A percentile compares a stretch with the other conserved stretches of the same genome.
Evolutionary conservation across 2,797 vertebrate species (phyloP).

Genomic region (Takifugu ocellatus): DNA sequence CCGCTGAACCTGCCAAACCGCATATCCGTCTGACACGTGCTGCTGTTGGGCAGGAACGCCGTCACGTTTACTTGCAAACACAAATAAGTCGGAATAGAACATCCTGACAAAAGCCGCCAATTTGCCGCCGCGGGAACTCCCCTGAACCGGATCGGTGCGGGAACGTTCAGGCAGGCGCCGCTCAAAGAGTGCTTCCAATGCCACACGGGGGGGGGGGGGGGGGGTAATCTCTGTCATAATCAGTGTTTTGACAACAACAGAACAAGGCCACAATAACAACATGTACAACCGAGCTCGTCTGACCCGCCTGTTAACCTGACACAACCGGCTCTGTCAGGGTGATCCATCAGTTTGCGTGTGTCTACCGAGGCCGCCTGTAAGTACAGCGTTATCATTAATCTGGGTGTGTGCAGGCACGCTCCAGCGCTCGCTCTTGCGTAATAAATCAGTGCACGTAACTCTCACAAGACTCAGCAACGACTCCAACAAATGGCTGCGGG

Average conservation of each 20-base stretch:
- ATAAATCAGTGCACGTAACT: slow-evolving; percentile 48
- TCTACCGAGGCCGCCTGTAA: slow-evolving; percentile 23
- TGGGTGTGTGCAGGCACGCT: neutral
- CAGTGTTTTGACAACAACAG: slow-evolving; percentile 24
- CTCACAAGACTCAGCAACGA: slow-evolving; percentile 37
- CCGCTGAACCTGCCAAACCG: slow-evolving; percentile 48
- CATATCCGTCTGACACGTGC: neutral
- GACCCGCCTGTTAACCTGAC: neutral
- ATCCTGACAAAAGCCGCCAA: too few species aligned
- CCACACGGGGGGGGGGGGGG: neutral
- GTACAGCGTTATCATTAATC: slow-evolving; percentile 24
- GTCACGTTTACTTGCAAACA: too few species aligned
- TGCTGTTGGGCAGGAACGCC: too few species aligned
- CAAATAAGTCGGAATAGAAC: too few species aligned
- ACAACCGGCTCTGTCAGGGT: slow-evolving; percentile 14
- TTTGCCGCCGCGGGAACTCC: too few species aligned
- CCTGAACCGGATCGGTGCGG: too few species aligned
- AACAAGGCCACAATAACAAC: slow-evolving; percentile 11
- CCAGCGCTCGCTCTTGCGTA: slow-evolving; percentile 1
- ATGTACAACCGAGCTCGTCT: neutral
- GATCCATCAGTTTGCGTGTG: slow-evolving; percentile 39
- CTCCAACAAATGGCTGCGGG: slow-evolving; percentile 37
- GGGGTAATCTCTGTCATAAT: slow-evolving; percentile 11
- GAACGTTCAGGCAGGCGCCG: neutral
- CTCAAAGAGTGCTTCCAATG: slow-evolving; percentile 17